Evolutionary conservation across 2,113 vertebrate species (phyloP).

Genomic region (Psammodynastes pulverulentus): DNA sequence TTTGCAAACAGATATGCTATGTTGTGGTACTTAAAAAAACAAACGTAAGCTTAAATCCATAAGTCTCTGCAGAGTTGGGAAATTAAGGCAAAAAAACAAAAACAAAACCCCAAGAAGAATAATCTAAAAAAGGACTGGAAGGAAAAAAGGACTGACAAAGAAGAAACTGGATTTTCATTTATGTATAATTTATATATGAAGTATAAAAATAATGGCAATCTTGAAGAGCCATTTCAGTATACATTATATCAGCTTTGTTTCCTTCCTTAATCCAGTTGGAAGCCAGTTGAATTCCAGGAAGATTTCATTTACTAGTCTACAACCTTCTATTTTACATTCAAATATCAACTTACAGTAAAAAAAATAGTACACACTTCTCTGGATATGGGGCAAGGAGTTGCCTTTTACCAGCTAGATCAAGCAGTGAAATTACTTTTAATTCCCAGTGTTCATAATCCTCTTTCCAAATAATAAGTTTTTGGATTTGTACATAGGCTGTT

Average conservation of each 20-base stretch:
- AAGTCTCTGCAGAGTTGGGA: background rate
- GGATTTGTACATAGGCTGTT: background rate
- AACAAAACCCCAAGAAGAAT: background rate
- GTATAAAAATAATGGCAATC: background rate
- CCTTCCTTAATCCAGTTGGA: background rate
- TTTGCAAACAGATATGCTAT: background rate
- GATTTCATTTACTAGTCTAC: background rate
- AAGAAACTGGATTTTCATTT: background rate
- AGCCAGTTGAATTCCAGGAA: background rate
- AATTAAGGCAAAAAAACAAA: background rate
- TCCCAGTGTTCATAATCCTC: background rate
- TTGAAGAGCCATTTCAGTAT: background rate
- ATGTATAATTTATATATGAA: background rate
- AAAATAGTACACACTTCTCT: background rate
- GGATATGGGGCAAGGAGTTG: background rate
- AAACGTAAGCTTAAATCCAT: background rate
- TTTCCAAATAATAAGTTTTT: background rate
- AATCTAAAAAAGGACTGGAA: background rate
- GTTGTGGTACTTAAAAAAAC: background rate
- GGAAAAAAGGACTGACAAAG: background rate
- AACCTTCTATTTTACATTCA: background rate
- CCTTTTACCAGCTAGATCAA: background rate
- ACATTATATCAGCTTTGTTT: background rate
- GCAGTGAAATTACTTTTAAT: background rate
- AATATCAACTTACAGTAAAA: background rate